Conservation (phyloP, 2,113 vertebrate genomes). For the Gymnarchus niloticus region DNA sequence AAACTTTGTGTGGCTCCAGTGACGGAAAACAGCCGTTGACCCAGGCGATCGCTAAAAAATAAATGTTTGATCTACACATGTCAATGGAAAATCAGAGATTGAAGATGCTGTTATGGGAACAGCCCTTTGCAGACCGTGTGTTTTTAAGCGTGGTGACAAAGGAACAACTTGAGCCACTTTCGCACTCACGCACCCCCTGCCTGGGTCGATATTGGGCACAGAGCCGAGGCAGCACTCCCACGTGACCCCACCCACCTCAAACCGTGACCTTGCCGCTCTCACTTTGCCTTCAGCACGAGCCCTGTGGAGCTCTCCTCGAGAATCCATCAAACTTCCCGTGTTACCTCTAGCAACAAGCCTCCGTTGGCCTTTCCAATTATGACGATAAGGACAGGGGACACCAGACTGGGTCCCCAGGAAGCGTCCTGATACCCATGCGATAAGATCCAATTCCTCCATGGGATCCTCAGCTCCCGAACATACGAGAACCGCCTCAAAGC, state of each 20-base stretch:
- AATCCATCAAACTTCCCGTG: not conserved
- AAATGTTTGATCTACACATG: too few relatives aligned
- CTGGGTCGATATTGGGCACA: not conserved
- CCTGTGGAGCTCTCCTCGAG: not conserved
- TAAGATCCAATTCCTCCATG: not conserved
- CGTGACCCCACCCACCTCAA: not conserved
- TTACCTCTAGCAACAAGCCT: constrained; percentile 21
- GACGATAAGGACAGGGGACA: not conserved
- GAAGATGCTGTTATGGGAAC: not conserved
- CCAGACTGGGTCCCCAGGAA: not conserved
- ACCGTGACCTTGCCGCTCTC: not conserved
- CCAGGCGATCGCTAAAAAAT: too few relatives aligned
- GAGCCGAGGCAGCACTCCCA: not conserved
- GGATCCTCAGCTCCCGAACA: not conserved
- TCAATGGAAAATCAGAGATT: too few relatives aligned
- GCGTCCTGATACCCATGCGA: not conserved
- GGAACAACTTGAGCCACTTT: not conserved
- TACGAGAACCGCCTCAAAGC: not conserved
- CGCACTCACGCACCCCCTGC: not conserved
- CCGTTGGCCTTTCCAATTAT: not conserved
- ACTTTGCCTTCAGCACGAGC: not conserved
- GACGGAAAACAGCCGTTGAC: not conserved
- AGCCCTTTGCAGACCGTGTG: not conserved
- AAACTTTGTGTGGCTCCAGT: not conserved
- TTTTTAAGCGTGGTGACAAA: not conserved